Evolutionary conservation across 2,113 vertebrate species (phyloP).

Genomic region (Baryphthengus martii): DNA sequence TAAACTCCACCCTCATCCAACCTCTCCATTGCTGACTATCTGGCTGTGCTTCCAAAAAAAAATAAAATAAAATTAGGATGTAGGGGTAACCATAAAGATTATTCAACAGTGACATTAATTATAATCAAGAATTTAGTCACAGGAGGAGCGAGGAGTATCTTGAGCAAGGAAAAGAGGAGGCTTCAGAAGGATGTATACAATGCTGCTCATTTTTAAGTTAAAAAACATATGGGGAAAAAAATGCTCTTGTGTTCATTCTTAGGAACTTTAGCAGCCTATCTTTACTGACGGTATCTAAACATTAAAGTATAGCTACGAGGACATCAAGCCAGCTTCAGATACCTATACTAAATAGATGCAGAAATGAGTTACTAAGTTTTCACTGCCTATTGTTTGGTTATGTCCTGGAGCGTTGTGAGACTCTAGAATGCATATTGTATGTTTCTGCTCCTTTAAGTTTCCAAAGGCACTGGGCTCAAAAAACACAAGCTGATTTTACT

Average conservation of each 20-base stretch:
- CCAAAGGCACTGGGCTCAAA: neutral
- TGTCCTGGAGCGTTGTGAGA: neutral
- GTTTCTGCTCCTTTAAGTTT: neutral
- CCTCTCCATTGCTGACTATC: neutral
- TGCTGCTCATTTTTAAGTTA: neutral
- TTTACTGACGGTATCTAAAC: neutral
- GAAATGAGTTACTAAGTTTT: neutral
- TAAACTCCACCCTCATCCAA: neutral
- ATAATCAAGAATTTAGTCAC: neutral
- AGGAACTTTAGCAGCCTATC: neutral
- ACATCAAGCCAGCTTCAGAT: neutral
- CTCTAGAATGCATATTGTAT: neutral
- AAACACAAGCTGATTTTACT: neutral
- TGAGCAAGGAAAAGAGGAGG: neutral
- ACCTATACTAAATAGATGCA: neutral
- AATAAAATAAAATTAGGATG: neutral
- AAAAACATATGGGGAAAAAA: neutral
- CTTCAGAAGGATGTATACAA: neutral
- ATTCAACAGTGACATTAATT: neutral
- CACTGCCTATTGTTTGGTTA: neutral
- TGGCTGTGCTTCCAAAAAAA: neutral
- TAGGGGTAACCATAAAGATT: neutral
- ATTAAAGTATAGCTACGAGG: neutral
- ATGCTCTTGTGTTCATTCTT: neutral
- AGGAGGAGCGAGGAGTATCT: neutral